Base-by-base conservation (phyloP, 2,797 vertebrate genomes). In the Vultur gryphus region DNA sequence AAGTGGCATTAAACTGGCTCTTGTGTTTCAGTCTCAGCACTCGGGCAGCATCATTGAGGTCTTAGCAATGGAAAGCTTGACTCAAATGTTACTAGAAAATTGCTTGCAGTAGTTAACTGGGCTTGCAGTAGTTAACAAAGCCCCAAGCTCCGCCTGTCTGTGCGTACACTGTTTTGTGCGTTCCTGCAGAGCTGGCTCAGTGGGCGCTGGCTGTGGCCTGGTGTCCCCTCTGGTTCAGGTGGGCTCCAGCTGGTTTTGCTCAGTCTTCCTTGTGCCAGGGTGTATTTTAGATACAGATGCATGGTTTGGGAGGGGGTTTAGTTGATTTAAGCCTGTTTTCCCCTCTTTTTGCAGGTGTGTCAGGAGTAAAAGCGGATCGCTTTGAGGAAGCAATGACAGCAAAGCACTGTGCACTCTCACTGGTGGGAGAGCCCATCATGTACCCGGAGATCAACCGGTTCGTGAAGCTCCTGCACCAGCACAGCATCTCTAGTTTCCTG, bases 391-490 rank as follows among this genome's bases (percentile, higher is more conserved):
- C 99, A 1, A 95, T 99, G 98, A 84, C 71, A 1, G 98, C 98
- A 10, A 99, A 98, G 87, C 99, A 99, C 98, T 99, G 99, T 4
- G 99, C 99, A 0, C 97, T 99, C 59, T 99, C 99, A 9, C 97
- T 99, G 87, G 99, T 99, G 90, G 99, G 99, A 3, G 99, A 99
- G 87, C 99, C 99, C 14, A 99, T 99, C 96, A 99, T 99, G 99
- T 99, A 99, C 97, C 99, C 99, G 0, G 98, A 99, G 96, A 99
- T 99, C 98, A 99, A 99, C 94, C 44, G 87, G 25, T 99, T 99
- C 9, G 88, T 99, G 61, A 98, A 97, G 88, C 98, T 99, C 17
- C 98, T 99, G 52, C 99, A 99, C 90, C 97, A 97, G 33, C 97
- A 87, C 3, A 87, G 86, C 62, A 99, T 99, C 98, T 99, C 99